Evolutionary conservation across 2,888 invertebrate genomes (phyloP), one percentile per base, ranked within the genome.

Genomic region (Tetranychus piercei): DNA sequence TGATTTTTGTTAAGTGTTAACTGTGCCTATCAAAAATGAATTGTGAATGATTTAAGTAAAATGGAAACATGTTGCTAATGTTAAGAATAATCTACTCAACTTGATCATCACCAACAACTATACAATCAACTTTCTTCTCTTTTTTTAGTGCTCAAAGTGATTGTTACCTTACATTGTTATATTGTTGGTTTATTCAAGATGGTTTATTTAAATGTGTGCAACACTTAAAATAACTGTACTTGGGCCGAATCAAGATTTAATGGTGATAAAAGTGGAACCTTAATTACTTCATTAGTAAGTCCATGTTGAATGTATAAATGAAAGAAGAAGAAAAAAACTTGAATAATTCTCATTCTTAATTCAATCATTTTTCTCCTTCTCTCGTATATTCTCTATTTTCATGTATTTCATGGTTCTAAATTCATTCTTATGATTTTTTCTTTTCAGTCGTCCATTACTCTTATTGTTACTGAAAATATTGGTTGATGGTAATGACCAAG

Each of bases 301-400:
- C 55, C 55, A 9, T 55, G 55, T 15, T 55, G 55, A 34, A 55
- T 55, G 55, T 55, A 55, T 15, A 55, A 15, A 15, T 15, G 55
- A 55, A 55, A 55, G 11, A 55, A 55, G 55, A 55, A 55, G 34
- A 34, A 34, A 34, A 34, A 9, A 55, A 55, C 15, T 55, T 55
- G 15, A 55, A 55, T 55, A 55, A 55, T 55, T 67, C 22, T 67
- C 67, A 67, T 23, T 66, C 20, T 66, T 20, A 66, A 66, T 69
- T 69, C 69, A 69, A 69, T 69, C 69, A 69, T 69, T 69, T 22
- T 23, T 22, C 20, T 69, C 11, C 22, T 69, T 69, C 20, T 69
- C 20, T 69, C 9, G 18, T 69, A 23, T 22, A 23, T 69, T 69
- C 69, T 8, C 20, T 20, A 22, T 23, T 23, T 69, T 69, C 69